These are phyloP conservation scores for Ceraclea dissimilis DNA, from an alignment of 2,888 invertebrate genomes.

Conservation along the genomic window DNA sequence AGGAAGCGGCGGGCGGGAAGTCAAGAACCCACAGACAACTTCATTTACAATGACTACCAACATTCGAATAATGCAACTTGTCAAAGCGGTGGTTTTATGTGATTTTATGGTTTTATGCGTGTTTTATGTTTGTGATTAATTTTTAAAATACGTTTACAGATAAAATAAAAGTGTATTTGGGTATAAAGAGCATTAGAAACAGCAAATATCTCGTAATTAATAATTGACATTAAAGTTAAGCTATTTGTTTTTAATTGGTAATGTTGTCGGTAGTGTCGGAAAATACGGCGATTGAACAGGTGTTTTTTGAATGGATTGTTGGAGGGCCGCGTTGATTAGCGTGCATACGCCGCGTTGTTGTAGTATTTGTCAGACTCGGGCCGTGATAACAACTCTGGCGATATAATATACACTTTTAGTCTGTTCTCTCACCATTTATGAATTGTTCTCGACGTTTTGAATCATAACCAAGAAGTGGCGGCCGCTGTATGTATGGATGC, in stretches of 20 bases:
- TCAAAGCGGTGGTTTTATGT: too few species aligned
- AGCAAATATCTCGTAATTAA: too few species aligned
- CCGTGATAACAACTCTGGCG: conserved; percentile 27
- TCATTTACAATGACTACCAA: neutral
- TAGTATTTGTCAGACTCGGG: conserved; percentile 19
- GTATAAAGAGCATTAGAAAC: too few species aligned
- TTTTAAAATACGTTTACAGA: too few species aligned
- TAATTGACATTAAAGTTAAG: neutral
- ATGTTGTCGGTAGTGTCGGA: conserved; percentile 55
- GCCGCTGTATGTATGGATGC: conserved; percentile 8
- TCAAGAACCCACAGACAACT: conserved; percentile 1
- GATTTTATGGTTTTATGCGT: too few species aligned
- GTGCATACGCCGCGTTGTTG: conserved; percentile 35
- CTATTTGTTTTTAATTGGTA: neutral
- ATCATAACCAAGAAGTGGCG: neutral
- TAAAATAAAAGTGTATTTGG: too few species aligned
- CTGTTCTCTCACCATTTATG: neutral
- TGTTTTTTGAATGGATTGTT: conserved; percentile 64
- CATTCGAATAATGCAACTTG: neutral
- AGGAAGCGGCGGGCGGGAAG: conserved; percentile 9
- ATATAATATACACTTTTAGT: neutral
- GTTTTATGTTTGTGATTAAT: too few species aligned
- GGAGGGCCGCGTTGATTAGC: conserved; percentile 20
- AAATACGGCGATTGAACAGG: conserved; percentile 67
- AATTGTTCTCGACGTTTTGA: neutral